These are phyloP conservation scores for Triplophysa dalaica DNA, from an alignment of 2,113 vertebrate genomes.

Conservation along the genomic window DNA sequence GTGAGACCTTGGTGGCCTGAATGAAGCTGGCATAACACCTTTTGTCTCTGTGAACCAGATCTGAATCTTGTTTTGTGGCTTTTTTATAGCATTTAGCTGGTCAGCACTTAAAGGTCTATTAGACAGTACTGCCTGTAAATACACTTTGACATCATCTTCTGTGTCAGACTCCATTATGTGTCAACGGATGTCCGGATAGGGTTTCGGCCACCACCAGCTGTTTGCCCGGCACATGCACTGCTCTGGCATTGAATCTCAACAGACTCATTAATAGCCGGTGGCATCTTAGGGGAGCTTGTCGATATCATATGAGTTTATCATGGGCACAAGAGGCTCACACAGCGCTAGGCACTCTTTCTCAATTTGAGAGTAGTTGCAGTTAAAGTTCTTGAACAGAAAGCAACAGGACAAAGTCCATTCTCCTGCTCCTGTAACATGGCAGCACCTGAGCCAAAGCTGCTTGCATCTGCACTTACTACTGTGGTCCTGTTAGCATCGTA, in stretches of 20 bases:
- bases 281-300: background rate
- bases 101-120: background rate
- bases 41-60: background rate
- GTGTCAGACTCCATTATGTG: background rate
- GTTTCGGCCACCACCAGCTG: background rate
- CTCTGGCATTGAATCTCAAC: background rate
- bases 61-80: too few species aligned
- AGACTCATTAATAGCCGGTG: background rate
- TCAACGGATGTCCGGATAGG: background rate
- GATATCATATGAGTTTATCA: background rate
- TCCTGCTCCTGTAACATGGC: too few species aligned
- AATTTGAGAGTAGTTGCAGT: conserved; percentile 3
- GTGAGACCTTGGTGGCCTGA: too few species aligned
- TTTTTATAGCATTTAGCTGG: background rate
- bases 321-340: too few species aligned
- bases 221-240: background rate
- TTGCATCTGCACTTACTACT: too few species aligned
- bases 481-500: too few species aligned
- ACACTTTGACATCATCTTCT: background rate
- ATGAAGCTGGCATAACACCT: conserved; percentile 11
- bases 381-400: background rate
- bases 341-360: background rate
- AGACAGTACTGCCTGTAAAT: background rate
- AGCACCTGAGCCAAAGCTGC: too few species aligned
- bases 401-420: too few species aligned